Conservation (phyloP, 2,888 invertebrate species). For the Harmothoe impar region DNA sequence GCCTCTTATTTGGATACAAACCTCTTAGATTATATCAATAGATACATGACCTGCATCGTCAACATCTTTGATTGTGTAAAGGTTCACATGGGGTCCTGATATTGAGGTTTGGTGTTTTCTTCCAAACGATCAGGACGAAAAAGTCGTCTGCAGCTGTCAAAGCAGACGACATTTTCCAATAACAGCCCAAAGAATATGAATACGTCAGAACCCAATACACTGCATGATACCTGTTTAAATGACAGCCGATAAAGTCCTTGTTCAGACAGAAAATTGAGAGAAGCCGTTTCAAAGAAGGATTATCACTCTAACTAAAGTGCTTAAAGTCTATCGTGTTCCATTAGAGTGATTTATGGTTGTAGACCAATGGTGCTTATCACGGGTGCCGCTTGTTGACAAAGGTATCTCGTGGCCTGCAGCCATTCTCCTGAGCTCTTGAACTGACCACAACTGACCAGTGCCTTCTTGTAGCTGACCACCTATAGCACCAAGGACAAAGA, state of each 20-base stretch:
- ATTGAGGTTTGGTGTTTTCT: not conserved
- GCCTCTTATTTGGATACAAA: constrained; percentile 41
- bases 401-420: not conserved
- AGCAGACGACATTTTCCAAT: not conserved
- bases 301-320: too few species aligned
- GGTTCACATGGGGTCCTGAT: constrained; percentile 7
- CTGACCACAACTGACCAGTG: constrained; percentile 18
- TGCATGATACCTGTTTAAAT: too few species aligned
- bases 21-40: constrained; percentile 45
- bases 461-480: constrained; percentile 15
- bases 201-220: too few species aligned
- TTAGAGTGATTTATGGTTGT: too few species aligned
- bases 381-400: not conserved
- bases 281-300: too few species aligned
- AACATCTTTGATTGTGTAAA: constrained; percentile 39
- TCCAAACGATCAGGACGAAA: not conserved
- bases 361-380: not conserved
- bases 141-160: not conserved
- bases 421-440: not conserved
- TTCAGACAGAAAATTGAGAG: too few species aligned
- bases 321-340: too few species aligned
- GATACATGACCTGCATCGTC: constrained; percentile 39
- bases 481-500: not conserved
- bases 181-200: not conserved
- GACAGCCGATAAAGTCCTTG: too few species aligned